Percentiles rank a stretch among this genome's conserved stretches.
These are phyloP conservation scores for Holotrichia oblita DNA, from an alignment of 1,140 invertebrate genomes.

Conservation along the genomic window DNA sequence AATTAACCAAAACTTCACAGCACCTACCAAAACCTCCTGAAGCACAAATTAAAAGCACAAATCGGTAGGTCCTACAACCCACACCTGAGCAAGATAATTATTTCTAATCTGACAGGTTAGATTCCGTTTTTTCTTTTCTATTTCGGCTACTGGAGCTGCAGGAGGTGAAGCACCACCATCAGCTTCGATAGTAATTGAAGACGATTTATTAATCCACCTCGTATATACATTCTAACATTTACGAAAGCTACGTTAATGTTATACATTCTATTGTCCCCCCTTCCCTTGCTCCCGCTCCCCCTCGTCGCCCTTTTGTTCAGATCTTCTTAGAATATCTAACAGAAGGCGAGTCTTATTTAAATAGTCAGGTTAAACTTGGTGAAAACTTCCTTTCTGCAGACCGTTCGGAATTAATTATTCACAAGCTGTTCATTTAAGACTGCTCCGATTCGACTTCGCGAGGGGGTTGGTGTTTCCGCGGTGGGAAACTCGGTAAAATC, in stretches of 20 bases:
- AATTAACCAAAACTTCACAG: no score
- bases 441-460: neutral
- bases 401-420: constrained; percentile 3
- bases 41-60: no score
- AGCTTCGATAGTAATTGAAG: no score
- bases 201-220: neutral
- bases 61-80: no score
- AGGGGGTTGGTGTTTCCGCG: neutral
- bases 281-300: neutral
- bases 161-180: no score
- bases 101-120: no score
- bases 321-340: neutral
- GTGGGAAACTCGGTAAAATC: neutral
- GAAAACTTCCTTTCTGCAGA: constrained; percentile 12
- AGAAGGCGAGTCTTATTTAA: neutral
- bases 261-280: neutral
- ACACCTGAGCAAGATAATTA: no score
- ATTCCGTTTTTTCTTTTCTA: no score
- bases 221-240: neutral
- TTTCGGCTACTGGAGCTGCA: no score
- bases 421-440: constrained; percentile 20
- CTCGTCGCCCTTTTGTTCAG: neutral
- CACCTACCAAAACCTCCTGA: no score
- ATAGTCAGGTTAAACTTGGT: constrained; percentile 12
- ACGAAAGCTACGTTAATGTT: neutral